Conservation (phyloP, 2,888 invertebrate genomes). For the Cetonia aurata region DNA sequence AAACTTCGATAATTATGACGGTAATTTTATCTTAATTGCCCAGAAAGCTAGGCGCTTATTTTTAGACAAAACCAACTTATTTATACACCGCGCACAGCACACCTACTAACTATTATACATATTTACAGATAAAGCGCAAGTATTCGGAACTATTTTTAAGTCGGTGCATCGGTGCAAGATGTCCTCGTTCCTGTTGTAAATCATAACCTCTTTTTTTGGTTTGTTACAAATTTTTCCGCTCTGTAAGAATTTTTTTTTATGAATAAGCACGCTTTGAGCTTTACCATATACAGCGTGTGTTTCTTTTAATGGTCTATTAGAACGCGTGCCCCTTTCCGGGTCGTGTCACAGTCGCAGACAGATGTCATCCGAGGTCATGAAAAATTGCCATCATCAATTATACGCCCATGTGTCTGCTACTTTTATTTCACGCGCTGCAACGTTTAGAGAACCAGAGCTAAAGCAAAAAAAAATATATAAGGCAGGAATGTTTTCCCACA, state of each 20-base stretch:
- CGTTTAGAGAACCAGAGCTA: conserved; percentile 10
- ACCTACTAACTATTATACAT: conserved; percentile 25
- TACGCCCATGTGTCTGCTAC: conserved; percentile 51
- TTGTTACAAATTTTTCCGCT: background rate
- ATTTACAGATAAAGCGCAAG: conserved; percentile 25
- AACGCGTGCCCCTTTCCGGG: conserved; percentile 56
- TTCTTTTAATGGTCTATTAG: conserved; percentile 60
- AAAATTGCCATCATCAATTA: conserved; percentile 65
- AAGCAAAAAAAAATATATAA: conserved; percentile 14
- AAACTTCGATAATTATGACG: conserved; percentile 41
- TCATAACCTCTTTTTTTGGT: conserved; percentile 11
- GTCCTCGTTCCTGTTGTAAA: conserved; percentile 7
- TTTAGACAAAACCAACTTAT: conserved; percentile 38
- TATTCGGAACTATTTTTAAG: conserved; percentile 26
- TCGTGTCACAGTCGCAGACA: conserved; percentile 50
- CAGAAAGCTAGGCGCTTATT: conserved; percentile 28
- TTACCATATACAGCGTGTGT: conserved; percentile 13
- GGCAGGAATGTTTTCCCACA: conserved; percentile 2
- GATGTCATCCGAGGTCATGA: conserved; percentile 62
- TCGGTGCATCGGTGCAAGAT: conserved; percentile 11
- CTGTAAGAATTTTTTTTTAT: conserved; percentile 3
- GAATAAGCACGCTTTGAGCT: background rate
- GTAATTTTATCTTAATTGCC: conserved; percentile 41
- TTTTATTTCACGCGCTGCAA: conserved; percentile 29
- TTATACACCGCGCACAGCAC: conserved; percentile 7